Evolutionary conservation across 2,797 vertebrate genomes (phyloP), one percentile per base, ranked within the genome.

Genomic region (Molossus molossus): DNA sequence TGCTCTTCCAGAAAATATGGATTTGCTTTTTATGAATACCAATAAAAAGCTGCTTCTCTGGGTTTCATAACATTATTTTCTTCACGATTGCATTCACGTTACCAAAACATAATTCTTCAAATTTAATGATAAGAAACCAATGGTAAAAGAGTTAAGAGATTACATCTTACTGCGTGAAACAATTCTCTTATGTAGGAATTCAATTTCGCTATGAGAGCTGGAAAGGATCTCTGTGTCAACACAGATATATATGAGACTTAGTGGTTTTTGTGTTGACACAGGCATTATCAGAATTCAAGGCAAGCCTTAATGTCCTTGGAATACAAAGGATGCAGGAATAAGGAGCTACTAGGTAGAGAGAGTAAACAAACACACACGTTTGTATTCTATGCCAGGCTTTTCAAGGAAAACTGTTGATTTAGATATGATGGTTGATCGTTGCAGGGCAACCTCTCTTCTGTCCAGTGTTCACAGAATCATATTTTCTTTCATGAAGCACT

Each of bases 121-220:
- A 87, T 72, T 94, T 94, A 93, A 48, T 94, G 69, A 79, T 87
- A 95, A 96, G 72, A 94, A 96, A 83, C 58, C 79, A 87, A 62
- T 62, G 29, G 67, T 62, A 58, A 86, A 92, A 86, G 67, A 94
- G 73, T 89, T 92, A 90, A 84, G 89, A 90, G 62, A 94, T 94
- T 93, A 53, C 53, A 90, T 91, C 57, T 82, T 76, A 88, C 29
- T 70, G 25, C 48, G 58, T 82, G 64, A 87, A 94, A 84, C 53
- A 70, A 90, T 84, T 93, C 29, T 89, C 40, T 64, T 45, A 65
- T n/a, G 72, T 21, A 95, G 53, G 64, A 97, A 95, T 91, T 94
- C 80, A 82, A 18, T 87, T 85, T 93, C 87, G 14, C 64, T 67
- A 1, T 50, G 69, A 81, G 82, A 93, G 65, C 67, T 94, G 18